Conservation (phyloP, 2,113 vertebrate species). For the Urocitellus parryii region DNA sequence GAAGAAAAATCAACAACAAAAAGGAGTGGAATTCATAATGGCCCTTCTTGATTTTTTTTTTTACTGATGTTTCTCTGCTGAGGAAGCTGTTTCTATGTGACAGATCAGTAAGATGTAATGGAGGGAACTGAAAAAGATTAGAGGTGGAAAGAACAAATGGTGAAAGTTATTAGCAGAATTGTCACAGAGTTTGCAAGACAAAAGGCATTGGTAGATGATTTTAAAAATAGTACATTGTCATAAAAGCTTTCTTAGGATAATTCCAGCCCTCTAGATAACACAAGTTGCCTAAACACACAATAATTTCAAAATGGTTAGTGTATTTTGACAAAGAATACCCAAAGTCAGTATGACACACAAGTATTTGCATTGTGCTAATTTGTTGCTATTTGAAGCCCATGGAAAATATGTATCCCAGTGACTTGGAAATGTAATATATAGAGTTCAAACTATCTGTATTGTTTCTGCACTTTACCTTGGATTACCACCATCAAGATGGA, state of each 20-base stretch:
- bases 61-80: not conserved
- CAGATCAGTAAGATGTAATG: not conserved
- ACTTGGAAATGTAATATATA: not conserved
- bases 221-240: not conserved
- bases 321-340: not conserved
- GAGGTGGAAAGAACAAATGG: not conserved
- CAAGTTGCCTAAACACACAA: not conserved
- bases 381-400: slow-evolving; percentile 8
- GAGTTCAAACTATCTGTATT: not conserved
- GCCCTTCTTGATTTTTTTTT: slow-evolving; percentile 18
- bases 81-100: not conserved
- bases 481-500: not conserved
- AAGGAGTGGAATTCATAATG: slow-evolving; percentile 24
- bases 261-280: not conserved
- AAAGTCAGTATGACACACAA: not conserved
- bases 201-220: not conserved
- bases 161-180: slow-evolving; percentile 2
- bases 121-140: not conserved
- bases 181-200: slow-evolving; percentile 13
- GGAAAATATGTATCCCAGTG: not conserved
- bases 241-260: slow-evolving; percentile 23
- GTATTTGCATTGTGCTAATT: not conserved
- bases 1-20: not conserved
- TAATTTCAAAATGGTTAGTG: slow-evolving; percentile 10
- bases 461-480: not conserved